Evolutionary conservation across 2,797 vertebrate species (phyloP).

Genomic region (Astyanax mexicanus): DNA sequence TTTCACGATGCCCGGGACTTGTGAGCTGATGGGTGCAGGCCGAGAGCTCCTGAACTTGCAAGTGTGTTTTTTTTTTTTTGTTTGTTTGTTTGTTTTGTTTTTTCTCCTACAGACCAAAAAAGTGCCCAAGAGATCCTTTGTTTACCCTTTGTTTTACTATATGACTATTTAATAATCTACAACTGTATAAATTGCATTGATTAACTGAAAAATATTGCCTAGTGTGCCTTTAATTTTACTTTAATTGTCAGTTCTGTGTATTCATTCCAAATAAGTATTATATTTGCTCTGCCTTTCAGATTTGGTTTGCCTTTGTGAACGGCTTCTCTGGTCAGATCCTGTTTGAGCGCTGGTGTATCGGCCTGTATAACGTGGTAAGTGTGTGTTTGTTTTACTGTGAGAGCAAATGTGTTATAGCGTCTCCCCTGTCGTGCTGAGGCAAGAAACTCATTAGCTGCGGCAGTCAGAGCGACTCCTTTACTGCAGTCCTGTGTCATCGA

Average conservation of each 20-base stretch:
- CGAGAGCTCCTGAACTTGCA: too few relatives aligned
- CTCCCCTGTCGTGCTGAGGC: slow-evolving; percentile 56
- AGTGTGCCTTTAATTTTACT: too few relatives aligned
- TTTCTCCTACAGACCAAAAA: too few relatives aligned
- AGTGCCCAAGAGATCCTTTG: too few relatives aligned
- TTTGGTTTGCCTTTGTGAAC: slow-evolving; percentile 99
- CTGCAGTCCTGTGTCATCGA: slow-evolving; percentile 69
- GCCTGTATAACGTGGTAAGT: slow-evolving; percentile 99
- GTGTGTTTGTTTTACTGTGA: slow-evolving; percentile 50
- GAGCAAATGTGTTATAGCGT: slow-evolving; percentile 55
- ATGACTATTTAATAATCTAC: too few relatives aligned
- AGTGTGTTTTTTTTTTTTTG: too few relatives aligned
- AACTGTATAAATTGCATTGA: too few relatives aligned
- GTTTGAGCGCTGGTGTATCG: slow-evolving; percentile 98
- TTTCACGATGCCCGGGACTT: too few relatives aligned
- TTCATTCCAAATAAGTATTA: not conserved
- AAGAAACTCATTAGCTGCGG: slow-evolving; percentile 62
- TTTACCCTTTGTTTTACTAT: too few relatives aligned
- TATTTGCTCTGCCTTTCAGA: slow-evolving; percentile 76
- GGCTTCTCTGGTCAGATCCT: slow-evolving; percentile 99
- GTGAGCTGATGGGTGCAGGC: too few relatives aligned
- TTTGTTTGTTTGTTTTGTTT: too few relatives aligned
- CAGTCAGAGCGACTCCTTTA: slow-evolving; percentile 67
- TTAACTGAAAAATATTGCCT: too few relatives aligned
- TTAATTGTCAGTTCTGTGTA: not conserved